A percentile compares a stretch with the other conserved stretches of the same genome.
These are phyloP conservation scores for Athalia rosae DNA, from an alignment of 2,888 invertebrate species.

Conservation along the genomic window DNA sequence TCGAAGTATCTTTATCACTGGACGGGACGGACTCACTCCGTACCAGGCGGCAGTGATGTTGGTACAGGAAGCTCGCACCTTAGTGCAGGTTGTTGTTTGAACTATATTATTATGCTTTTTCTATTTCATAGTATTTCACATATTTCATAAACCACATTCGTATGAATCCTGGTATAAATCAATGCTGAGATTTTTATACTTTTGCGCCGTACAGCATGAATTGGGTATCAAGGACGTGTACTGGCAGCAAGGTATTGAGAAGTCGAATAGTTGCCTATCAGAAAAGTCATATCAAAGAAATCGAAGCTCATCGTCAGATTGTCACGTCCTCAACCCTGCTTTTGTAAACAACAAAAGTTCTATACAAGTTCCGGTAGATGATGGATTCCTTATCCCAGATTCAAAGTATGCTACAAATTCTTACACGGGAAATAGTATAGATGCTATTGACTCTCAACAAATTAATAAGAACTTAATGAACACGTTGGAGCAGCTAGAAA, in stretches of 20 bases:
- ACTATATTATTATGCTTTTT: not conserved
- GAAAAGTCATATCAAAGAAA: not conserved
- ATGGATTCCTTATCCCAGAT: not conserved
- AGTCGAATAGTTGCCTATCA: not conserved
- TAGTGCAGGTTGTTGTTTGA: constrained; percentile 72
- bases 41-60: constrained; percentile 87
- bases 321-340: not conserved
- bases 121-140: not conserved
- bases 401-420: not conserved
- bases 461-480: not conserved
- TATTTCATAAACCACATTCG: no score
- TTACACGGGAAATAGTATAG: not conserved
- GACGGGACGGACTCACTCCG: constrained; percentile 86
- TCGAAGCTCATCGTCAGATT: not conserved
- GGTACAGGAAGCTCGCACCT: constrained; percentile 85
- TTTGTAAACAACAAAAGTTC: not conserved
- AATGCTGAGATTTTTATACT: constrained; percentile 26
- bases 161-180: not conserved
- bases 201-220: constrained; percentile 78
- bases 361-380: not conserved
- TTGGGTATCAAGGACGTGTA: constrained; percentile 83
- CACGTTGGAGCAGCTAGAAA: not conserved
- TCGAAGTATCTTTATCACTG: constrained; percentile 86
- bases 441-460: not conserved
- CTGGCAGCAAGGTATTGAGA: constrained; percentile 75